Base-by-base conservation (phyloP, 2,888 invertebrate genomes). In the Heliconius sara region DNA sequence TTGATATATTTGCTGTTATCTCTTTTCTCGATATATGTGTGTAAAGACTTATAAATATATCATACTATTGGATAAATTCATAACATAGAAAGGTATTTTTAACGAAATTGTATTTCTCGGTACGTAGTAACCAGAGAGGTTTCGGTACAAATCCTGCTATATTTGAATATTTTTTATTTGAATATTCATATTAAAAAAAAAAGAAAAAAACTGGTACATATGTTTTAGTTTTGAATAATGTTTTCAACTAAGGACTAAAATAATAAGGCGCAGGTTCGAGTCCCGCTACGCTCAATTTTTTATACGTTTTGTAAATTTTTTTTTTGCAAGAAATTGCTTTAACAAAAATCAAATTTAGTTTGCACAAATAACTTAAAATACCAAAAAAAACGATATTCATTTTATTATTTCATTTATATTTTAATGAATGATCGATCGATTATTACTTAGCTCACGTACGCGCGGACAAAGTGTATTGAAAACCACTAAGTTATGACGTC, bases 371-470 rank as follows among this genome's bases (percentile, higher is more conserved):
- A 57, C 22, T 57, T 9, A 57, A 7, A 57, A 60, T n/a, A n/a
- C 60, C 52, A 43, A 12, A 43, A 60, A 60, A n/a, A 60, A 60
- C n/a, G 10, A n/a, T n/a, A n/a, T 27, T 27, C 2, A 27, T 16
- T 27, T 67, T 34, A 70, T 43, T 70, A 47, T 47, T 47, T 68
- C 6, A 43, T 43, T 6, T 16, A 25, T 68, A 68, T 70, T 73
- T 73, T 60, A 60, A 73, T 73, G 60, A 60, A 73, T 73, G 73
- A 60, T 39, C n/a, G 34, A 25, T 25, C 19, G 39, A 73, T 73
- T 73, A 39, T 60, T 34, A 73, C 34, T 34, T 73, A 13, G 34
- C 60, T 73, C 73, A 73, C 73, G 73, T 73, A 73, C n/a, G 5
- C 73, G 16, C 13, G n/a, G 34, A 73, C 73, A 60, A 60, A 27